Base-by-base conservation (phyloP, 1,140 invertebrate genomes). In the Drosophila baimaii region DNA sequence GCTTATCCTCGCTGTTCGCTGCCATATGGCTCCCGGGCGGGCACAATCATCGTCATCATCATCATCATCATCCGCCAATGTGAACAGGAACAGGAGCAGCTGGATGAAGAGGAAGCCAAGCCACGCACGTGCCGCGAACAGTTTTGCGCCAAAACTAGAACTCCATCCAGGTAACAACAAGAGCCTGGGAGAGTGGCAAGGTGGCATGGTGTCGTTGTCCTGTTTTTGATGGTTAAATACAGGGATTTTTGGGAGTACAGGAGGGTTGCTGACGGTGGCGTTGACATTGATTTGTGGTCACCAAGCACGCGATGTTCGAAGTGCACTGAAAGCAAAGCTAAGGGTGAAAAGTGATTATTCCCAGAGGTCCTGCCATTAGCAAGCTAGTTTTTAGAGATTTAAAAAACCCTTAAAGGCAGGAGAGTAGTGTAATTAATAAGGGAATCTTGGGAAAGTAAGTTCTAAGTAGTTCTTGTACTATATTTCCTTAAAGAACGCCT, bases 211-310 rank as follows among this genome's bases (percentile, higher is more conserved):
- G 47, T 75, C 58, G 33, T 35, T 74, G 58, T 75, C 71, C 58
- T 51, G 44, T 55, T 25, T 21, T 23, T n/a, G n/a, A 54, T 54
- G 31, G 19, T 13, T 9, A 17, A 52, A 33, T 5, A 52, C 31
- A 21, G 49, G 51, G n/a, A n/a, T 21, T 35, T 54, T 35, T 31
- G 19, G 51, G 21, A 65, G 21, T 27, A 35, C 3, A 10, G 19
- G 10, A 31, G 35, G 61, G 25, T 33, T 52, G 15, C 3, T 39
- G 9, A 13, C 3, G 44, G 23, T 8, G 35, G 25, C 9, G 17
- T 7, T 21, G 19, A 27, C 29, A 52, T 41, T 81, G 59, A 86
- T 86, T 86, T 83, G 81, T 83, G 39, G 72, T 21, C 37, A 27
- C 49, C 25, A 31, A 49, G 52, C 81, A 84, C 78, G 81, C 82